Percentiles rank a stretch among this genome's conserved stretches.
These are phyloP conservation scores for Lepeophtheirus nordmannii DNA, from an alignment of 2,888 invertebrate genomes.

Conservation along the genomic window DNA sequence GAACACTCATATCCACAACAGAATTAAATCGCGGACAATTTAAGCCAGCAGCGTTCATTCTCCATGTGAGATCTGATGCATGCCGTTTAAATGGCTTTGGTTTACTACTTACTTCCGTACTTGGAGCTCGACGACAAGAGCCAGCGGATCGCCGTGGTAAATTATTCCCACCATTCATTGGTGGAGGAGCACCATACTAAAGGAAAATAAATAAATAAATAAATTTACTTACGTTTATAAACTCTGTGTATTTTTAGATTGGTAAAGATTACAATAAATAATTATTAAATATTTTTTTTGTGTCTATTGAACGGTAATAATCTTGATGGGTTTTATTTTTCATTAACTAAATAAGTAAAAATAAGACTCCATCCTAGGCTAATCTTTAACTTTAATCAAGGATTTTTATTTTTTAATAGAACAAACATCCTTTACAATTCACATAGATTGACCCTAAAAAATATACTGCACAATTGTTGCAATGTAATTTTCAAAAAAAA, in stretches of 20 bases:
- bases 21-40: background rate
- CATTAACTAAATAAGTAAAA: too few relatives aligned
- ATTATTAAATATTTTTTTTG: background rate
- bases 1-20: background rate
- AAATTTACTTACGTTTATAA: background rate
- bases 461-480: too few relatives aligned
- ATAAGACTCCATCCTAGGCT: too few relatives aligned
- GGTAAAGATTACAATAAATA: background rate
- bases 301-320: too few relatives aligned
- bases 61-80: constrained; percentile 12
- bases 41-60: background rate
- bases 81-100: constrained; percentile 13
- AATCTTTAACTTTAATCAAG: too few relatives aligned
- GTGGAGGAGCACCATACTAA: background rate
- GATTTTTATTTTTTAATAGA: too few relatives aligned
- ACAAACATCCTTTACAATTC: too few relatives aligned
- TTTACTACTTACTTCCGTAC: background rate
- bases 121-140: background rate
- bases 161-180: background rate
- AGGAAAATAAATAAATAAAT: background rate
- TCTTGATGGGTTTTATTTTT: too few relatives aligned
- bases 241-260: background rate
- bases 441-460: too few relatives aligned
- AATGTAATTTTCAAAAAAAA: too few relatives aligned
- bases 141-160: background rate